Evolutionary conservation across 2,888 invertebrate species (phyloP), one percentile per base, ranked within the genome.

Genomic region (Drosophila mercatorum): DNA sequence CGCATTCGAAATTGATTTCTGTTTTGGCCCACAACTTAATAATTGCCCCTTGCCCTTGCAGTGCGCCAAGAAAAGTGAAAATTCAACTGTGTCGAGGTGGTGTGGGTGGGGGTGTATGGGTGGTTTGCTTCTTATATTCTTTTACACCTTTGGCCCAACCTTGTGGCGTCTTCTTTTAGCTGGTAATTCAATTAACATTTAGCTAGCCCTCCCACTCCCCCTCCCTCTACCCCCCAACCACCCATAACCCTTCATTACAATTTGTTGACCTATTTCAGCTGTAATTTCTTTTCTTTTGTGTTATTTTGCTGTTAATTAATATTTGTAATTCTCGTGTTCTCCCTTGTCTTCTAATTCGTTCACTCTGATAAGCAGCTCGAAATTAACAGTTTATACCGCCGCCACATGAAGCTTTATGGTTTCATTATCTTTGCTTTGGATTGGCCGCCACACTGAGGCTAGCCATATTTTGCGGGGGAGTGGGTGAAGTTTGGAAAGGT

Each of bases 171-270:
- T 82, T 79, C 43, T 57, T 31, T 26, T 67, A 61, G 72, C 51
- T 68, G 68, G 71, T 83, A 81, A 87, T 83, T 83, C 67, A 83
- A 83, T 86, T 83, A 83, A 79, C 81, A 75, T 81, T 80, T 68
- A 68, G 62, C 66, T 40, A 63, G 22, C 51, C 28, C 5, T 2
- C 28, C 6, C 40, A 14, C n/a, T 2, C 10, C 40, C n/a, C n/a
- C 3, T 3, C 36, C 3, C 5, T 11, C 26, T 22, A 22, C 38
- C 47, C 7, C 8, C 8, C 3, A 5, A 1, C 22, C 22, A 22
- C 22, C 28, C 28, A 3, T 14, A 22, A 14, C 40, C 31, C 43
- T 22, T 11, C 43, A 44, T 41, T 38, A 22, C 60, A 68, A 61
- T 57, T 66, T 63, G 65, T 68, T 74, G 85, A 82, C 85, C 85